Evolutionary conservation across 2,888 invertebrate genomes (phyloP), one percentile per base, ranked within the genome.

Genomic region (Coronaproctus castanopsis): DNA sequence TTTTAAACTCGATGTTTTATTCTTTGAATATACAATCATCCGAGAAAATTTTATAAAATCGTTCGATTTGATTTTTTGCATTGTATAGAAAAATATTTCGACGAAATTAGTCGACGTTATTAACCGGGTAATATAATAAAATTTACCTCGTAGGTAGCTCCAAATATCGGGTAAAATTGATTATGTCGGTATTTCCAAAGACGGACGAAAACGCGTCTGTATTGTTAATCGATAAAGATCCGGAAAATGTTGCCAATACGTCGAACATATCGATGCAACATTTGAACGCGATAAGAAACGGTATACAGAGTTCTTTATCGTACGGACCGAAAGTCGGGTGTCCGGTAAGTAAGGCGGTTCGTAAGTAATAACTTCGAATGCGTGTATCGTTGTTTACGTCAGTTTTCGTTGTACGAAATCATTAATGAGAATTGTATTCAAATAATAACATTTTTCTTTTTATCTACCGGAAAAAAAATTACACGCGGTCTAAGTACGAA

Each of bases 301-400:
- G 91, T 0, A 75, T 87, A 1, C 69, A 72, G 48, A 73, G 81
- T 1, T 87, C 85, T 0, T 71, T 92, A 3, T 69, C 76, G 55
- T 80, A 83, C 70, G 98, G 98, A 14, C 91, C 95, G 0, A 80
- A 87, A 67, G 75, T 95, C 21, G 83, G 85, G 24, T 91, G 83
- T 66, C 89, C 88, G 59, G 85, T 90, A 62, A 66, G 69, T 66
- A 54, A 49, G 24, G 21, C 36, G n/a, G n/a, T n/a, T n/a, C n/a
- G n/a, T n/a, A n/a, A n/a, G n/a, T n/a, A n/a, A n/a, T 52, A 51
- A 2, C 20, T 23, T 53, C 8, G 19, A 0, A n/a, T 55, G 10
- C 59, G 8, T 51, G 55, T 52, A 21, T 54, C 55, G 23, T 36
- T 18, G 48, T 52, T 52, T 24, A 22, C 2, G 2, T 36, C 8